phyloP scores from a whole-genome alignment of 2,113 vertebrate species.

The Rhegmatorhina hoffmannsi region DNA sequence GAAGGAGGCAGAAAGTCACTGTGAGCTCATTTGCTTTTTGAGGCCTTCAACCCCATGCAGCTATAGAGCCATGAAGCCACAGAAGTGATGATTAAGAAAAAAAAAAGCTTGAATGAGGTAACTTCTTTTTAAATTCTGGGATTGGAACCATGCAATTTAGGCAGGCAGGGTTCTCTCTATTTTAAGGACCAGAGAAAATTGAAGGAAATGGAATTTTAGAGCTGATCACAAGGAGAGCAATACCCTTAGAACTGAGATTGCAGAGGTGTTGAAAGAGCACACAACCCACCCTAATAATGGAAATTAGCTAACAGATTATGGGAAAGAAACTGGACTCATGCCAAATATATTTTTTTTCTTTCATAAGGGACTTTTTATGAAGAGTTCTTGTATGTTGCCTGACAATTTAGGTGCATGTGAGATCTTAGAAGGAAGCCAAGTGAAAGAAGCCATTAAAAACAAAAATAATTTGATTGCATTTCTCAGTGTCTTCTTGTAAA shows the following conservation, averaged over 20 bases:
- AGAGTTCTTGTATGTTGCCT: background rate
- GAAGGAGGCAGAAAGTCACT: background rate
- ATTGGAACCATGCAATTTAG: background rate
- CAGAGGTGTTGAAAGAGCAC: background rate
- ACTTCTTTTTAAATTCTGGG: background rate
- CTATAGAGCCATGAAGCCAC: background rate
- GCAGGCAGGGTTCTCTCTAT: background rate
- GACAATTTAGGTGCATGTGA: background rate
- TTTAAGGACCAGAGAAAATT: slow-evolving; percentile 12
- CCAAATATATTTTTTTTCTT: background rate
- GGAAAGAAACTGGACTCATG: background rate
- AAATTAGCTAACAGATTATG: background rate
- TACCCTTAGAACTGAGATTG: background rate
- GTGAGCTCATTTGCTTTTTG: background rate
- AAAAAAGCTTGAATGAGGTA: background rate
- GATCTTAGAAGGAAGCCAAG: background rate
- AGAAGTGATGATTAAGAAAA: background rate
- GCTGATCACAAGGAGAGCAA: background rate
- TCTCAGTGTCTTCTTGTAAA: background rate
- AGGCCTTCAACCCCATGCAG: background rate
- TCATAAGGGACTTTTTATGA: background rate
- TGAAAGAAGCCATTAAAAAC: background rate
- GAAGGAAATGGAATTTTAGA: background rate
- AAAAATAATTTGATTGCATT: background rate
- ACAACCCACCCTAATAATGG: background rate